A percentile compares a stretch with the other conserved stretches of the same genome.
phyloP scores from a whole-genome alignment of 2,113 vertebrate genomes.

The Willisornis vidua region DNA sequence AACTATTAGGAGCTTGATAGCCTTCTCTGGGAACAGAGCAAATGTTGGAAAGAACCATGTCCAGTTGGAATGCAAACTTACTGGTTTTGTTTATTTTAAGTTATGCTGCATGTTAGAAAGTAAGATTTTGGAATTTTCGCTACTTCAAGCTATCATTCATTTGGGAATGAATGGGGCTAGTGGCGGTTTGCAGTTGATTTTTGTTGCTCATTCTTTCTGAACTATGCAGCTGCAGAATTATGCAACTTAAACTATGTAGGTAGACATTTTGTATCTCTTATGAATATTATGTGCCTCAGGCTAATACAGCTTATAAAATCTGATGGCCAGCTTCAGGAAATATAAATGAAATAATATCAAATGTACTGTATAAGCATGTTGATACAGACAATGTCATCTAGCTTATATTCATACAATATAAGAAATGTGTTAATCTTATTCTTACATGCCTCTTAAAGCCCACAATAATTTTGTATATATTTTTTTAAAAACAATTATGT shows the following conservation, averaged over 20 bases:
- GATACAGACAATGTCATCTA: background rate
- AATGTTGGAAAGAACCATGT: background rate
- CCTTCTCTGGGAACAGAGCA: background rate
- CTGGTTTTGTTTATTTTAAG: background rate
- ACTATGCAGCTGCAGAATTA: background rate
- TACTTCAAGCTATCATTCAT: background rate
- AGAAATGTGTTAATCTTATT: constrained; percentile 38
- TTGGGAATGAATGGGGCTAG: background rate
- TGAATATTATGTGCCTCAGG: background rate
- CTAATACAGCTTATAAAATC: constrained; percentile 18
- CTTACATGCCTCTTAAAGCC: constrained; percentile 3
- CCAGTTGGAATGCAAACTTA: background rate
- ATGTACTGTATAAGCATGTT: background rate
- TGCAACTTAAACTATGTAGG: background rate
- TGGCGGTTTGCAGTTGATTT: background rate
- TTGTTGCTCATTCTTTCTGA: background rate
- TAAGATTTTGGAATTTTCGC: background rate
- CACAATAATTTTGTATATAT: background rate
- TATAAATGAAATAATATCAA: background rate
- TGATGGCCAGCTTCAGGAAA: background rate
- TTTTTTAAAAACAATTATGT: background rate
- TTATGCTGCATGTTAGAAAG: background rate
- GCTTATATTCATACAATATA: background rate
- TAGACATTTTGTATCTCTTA: background rate
- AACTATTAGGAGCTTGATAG: background rate